Conservation (phyloP, 2,797 vertebrate genomes). For the Urophycis tenuis region DNA sequence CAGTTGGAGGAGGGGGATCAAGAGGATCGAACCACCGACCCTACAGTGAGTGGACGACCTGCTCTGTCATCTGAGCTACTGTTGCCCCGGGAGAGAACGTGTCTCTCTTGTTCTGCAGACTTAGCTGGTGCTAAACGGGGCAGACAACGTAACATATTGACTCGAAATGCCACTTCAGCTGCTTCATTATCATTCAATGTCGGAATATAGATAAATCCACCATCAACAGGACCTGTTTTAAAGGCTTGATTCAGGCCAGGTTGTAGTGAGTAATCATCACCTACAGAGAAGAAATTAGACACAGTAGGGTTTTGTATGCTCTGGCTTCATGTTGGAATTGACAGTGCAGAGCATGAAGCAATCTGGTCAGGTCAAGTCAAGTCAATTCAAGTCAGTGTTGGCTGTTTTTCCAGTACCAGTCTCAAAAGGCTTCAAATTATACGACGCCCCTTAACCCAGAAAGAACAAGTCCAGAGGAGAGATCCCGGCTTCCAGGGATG, state of each 20-base stretch:
- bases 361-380: background rate
- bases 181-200: background rate
- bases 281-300: background rate
- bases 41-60: no score
- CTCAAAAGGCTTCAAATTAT: no score
- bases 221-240: background rate
- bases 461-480: background rate
- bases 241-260: background rate
- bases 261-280: background rate
- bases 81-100: no score
- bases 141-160: no score
- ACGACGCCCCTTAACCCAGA: background rate
- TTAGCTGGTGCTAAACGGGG: background rate
- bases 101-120: background rate
- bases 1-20: no score
- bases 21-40: no score
- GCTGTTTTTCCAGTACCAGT: no score
- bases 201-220: background rate
- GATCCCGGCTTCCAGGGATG: background rate
- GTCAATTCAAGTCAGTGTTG: no score
- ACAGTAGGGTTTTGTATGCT: background rate
- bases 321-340: background rate
- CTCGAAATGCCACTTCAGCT: background rate
- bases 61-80: no score
- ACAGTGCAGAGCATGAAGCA: background rate